A percentile compares a stretch with the other conserved stretches of the same genome.
These are phyloP conservation scores for Mycalesis mineus DNA, from an alignment of 2,888 invertebrate genomes.

Conservation along the genomic window DNA sequence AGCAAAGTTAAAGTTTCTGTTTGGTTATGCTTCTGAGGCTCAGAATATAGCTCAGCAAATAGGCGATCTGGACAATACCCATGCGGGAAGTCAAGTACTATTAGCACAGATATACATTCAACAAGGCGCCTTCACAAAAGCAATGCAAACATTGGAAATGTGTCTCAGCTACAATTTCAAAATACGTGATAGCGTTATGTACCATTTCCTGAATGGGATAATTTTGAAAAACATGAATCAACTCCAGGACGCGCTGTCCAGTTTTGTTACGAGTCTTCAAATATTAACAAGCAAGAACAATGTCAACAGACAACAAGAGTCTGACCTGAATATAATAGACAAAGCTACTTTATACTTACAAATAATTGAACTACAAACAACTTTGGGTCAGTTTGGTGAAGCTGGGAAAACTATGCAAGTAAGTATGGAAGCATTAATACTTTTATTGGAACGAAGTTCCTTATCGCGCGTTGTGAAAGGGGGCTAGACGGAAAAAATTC, in stretches of 20 bases:
- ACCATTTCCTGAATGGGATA: constrained; percentile 90
- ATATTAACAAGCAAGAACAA: constrained; percentile 72
- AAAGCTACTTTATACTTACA: constrained; percentile 92
- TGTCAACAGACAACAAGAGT: constrained; percentile 48
- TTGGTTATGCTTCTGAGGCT: constrained; percentile 86
- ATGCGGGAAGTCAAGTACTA: constrained; percentile 89
- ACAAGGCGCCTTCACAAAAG: constrained; percentile 83
- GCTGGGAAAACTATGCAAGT: constrained; percentile 89
- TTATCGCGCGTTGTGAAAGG: too few species aligned
- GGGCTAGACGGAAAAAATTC: too few species aligned
- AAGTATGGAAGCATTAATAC: constrained; percentile 19
- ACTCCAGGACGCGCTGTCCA: constrained; percentile 84
- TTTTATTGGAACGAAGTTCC: too few species aligned
- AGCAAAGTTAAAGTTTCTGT: constrained; percentile 88
- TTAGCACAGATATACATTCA: constrained; percentile 91
- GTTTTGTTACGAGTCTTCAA: constrained; percentile 85
- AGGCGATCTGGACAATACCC: constrained; percentile 86
- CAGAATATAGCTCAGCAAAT: constrained; percentile 84
- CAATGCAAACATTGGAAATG: constrained; percentile 91
- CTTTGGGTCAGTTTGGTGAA: constrained; percentile 84
- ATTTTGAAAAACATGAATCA: constrained; percentile 87
- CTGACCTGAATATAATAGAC: constrained; percentile 82
- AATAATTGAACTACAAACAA: constrained; percentile 86
- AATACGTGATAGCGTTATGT: constrained; percentile 93
- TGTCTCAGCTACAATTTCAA: constrained; percentile 95